These are phyloP conservation scores for Eulimnadia texana DNA, from an alignment of 1,140 invertebrate genomes.

Conservation along the genomic window DNA sequence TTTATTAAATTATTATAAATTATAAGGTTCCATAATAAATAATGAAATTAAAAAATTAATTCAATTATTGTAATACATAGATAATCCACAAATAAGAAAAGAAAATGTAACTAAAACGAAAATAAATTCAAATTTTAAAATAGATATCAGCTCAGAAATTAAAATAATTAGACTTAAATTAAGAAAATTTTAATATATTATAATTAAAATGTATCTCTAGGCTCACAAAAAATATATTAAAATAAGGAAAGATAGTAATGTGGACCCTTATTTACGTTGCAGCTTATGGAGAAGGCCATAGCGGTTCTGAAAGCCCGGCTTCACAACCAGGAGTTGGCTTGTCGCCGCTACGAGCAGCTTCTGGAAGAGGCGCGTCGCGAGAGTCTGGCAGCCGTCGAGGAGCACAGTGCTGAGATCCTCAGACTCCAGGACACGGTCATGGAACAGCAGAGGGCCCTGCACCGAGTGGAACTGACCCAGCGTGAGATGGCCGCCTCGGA, in stretches of 20 bases:
- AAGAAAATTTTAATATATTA: not conserved
- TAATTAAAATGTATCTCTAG: too few species aligned
- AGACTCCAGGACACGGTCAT: constrained; percentile 8
- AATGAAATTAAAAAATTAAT: too few species aligned
- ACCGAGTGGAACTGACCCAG: not conserved
- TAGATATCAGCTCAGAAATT: too few species aligned
- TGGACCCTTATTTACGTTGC: not conserved
- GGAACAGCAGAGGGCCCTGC: constrained; percentile 9
- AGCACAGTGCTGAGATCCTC: constrained; percentile 8
- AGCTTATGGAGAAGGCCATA: constrained; percentile 7
- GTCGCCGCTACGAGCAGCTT: constrained; percentile 1
- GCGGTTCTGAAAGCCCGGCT: not conserved
- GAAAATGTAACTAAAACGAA: too few species aligned
- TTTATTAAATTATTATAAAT: too few species aligned
- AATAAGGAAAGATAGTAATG: too few species aligned
- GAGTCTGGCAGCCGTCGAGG: constrained; percentile 6
- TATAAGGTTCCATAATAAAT: too few species aligned
- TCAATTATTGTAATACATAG: too few species aligned
- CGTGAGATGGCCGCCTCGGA: constrained; percentile 9
- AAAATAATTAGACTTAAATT: not conserved
- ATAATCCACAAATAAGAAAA: too few species aligned
- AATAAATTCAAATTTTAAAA: too few species aligned
- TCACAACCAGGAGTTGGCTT: constrained; percentile 3
- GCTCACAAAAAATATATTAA: too few species aligned
- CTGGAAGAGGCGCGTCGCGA: constrained; percentile 12